Evolutionary conservation across 2,113 vertebrate species (phyloP).

Genomic region (chimpanzee (Pan troglodytes)): NHGRI_mPanTro3-v2.1_pri NC_072411.2:85753501-85754000

Average conservation of each 20-base stretch:
- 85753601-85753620: not conserved
- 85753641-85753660: not conserved
- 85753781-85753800: not conserved
- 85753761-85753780: not conserved
- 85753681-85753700: not conserved
- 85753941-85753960: not conserved
- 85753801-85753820: not conserved
- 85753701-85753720: not conserved
- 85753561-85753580: not conserved
- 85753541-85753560: not conserved
- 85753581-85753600: not conserved
- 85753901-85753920: not conserved
- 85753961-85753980: not conserved
- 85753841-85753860: not conserved
- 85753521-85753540: not conserved
- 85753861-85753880: not conserved
- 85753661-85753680: not conserved
- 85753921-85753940: conserved; percentile 36
- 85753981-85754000: not conserved
- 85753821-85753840: not conserved
- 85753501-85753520: not conserved
- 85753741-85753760: not conserved
- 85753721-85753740: not conserved
- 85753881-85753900: not conserved
- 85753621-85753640: not conserved